Conservation (phyloP, 2,888 invertebrate species). For the Spisula subtruncata region DNA sequence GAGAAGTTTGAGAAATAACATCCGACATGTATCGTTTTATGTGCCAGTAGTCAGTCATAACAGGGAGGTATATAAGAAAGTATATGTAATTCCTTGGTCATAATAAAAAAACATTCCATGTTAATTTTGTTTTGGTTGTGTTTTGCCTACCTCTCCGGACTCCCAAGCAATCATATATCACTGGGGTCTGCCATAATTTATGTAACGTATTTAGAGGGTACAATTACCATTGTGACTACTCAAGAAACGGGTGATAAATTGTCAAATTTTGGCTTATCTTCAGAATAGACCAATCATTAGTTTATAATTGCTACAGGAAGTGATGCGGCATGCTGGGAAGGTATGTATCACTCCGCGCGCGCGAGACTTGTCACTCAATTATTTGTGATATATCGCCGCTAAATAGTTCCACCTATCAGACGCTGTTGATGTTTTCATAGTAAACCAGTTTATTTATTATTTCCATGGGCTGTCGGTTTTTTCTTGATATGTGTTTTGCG, state of each 20-base stretch:
- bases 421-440: conserved; percentile 72
- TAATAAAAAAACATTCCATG: too few relatives aligned
- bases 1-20: too few relatives aligned
- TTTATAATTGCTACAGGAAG: conserved; percentile 70
- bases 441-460: conserved; percentile 72
- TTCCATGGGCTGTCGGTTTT: conserved; percentile 62
- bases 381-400: conserved; percentile 72
- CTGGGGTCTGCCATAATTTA: neutral
- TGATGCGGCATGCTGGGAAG: conserved; percentile 68
- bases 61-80: too few relatives aligned
- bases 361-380: conserved; percentile 73
- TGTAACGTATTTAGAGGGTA: conserved; percentile 7
- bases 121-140: neutral
- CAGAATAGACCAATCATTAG: conserved; percentile 69
- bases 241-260: conserved; percentile 33
- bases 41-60: too few relatives aligned
- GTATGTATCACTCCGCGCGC: conserved; percentile 73
- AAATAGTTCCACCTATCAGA: conserved; percentile 72
- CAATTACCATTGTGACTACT: conserved; percentile 6
- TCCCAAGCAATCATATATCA: neutral
- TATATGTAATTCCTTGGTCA: too few relatives aligned
- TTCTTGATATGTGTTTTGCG: conserved; percentile 53
- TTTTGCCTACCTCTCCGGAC: neutral
- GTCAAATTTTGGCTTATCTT: conserved; percentile 53
- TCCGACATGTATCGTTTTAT: too few relatives aligned